A percentile compares a stretch with the other conserved stretches of the same genome.
Evolutionary conservation across 2,797 vertebrate genomes (phyloP).

Genomic region (Pantherophis alleghaniensis): DNA sequence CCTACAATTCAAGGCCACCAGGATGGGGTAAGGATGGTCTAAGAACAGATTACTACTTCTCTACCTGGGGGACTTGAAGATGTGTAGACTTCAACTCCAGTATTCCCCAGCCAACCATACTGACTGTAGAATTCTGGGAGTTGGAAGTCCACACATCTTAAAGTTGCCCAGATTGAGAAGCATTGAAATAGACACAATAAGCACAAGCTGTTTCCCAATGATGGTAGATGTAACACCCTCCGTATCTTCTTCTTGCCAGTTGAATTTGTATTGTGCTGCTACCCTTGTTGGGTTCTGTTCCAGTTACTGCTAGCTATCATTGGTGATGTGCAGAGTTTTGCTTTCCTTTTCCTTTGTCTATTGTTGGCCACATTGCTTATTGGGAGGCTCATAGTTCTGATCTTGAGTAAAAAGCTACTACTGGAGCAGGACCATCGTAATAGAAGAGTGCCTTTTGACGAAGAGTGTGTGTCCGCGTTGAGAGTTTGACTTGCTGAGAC

Average conservation of each 20-base stretch:
- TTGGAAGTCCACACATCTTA: too few relatives aligned
- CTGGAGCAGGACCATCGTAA: slow-evolving; percentile 13
- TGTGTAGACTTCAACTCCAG: neutral
- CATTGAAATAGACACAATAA: slow-evolving; percentile 5
- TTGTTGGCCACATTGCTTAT: slow-evolving; percentile 6
- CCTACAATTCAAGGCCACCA: neutral
- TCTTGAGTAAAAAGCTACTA: slow-evolving; percentile 44
- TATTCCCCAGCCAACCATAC: neutral
- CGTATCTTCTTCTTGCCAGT: slow-evolving; percentile 40
- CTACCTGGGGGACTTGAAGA: neutral
- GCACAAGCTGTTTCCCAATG: slow-evolving; percentile 45
- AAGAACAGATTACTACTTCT: neutral
- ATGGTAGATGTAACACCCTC: slow-evolving; percentile 37
- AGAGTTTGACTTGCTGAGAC: neutral
- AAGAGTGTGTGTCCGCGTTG: neutral
- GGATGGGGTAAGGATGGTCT: neutral
- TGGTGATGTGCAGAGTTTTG: slow-evolving; percentile 15
- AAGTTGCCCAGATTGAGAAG: too few relatives aligned
- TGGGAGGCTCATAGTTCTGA: neutral
- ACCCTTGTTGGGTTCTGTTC: slow-evolving; percentile 37
- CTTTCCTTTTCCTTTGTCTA: slow-evolving; percentile 13
- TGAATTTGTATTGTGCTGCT: slow-evolving; percentile 20
- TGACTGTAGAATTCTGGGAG: neutral
- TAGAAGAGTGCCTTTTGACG: slow-evolving; percentile 61
- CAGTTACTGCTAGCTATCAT: slow-evolving; percentile 21